A percentile compares a stretch with the other conserved stretches of the same genome.
phyloP scores from a whole-genome alignment of 2,888 invertebrate species.

The Eupithecia dodoneata region DNA sequence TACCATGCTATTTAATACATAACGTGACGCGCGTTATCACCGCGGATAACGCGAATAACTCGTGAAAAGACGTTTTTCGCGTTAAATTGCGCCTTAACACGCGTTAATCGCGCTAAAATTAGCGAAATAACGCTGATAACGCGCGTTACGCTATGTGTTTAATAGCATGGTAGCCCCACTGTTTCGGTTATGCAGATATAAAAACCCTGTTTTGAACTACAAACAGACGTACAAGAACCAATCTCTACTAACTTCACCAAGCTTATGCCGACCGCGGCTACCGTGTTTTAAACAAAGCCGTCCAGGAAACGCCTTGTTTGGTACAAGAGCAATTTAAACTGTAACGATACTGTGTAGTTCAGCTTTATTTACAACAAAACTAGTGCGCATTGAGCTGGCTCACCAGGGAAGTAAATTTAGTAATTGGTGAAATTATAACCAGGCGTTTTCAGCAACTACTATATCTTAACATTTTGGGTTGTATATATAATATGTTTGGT shows the following conservation, averaged over 20 bases:
- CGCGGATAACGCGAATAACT: no score
- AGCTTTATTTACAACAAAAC: constrained; percentile 1
- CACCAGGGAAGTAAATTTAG: no score
- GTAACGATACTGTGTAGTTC: neutral
- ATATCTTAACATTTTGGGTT: no score
- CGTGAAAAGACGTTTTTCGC: no score
- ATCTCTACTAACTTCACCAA: neutral
- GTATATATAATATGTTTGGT: no score
- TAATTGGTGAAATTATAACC: neutral
- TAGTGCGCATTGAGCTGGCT: neutral
- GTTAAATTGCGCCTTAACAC: no score
- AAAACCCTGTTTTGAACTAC: neutral
- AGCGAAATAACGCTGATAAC: no score
- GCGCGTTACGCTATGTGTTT: no score
- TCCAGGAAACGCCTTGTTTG: constrained; percentile 9
- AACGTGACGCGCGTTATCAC: no score
- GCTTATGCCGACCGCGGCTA: neutral
- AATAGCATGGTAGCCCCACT: no score
- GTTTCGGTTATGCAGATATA: neutral
- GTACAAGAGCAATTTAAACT: constrained; percentile 6
- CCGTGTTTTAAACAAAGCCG: constrained; percentile 1
- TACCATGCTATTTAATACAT: no score
- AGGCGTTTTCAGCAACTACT: neutral
- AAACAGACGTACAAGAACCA: neutral
- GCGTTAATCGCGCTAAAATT: no score